These are phyloP conservation scores for Pelecanus crispus DNA, from an alignment of 2,113 vertebrate genomes.

Conservation along the genomic window DNA sequence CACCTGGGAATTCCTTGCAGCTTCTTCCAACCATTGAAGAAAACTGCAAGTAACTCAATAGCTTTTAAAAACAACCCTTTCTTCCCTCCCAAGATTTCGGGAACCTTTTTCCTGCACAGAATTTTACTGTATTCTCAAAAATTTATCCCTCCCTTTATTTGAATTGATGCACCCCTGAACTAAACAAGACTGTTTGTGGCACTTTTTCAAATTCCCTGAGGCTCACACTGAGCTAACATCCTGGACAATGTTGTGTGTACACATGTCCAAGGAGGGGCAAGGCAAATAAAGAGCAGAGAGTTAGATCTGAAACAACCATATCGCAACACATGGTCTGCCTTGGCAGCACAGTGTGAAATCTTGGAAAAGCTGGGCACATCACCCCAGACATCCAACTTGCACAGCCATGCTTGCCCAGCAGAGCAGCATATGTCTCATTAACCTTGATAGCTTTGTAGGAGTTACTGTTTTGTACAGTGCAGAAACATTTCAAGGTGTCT, in stretches of 20 bases:
- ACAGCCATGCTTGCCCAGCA: background rate
- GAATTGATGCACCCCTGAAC: background rate
- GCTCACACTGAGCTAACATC: background rate
- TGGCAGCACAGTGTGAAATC: background rate
- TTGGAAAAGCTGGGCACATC: background rate
- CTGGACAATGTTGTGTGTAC: background rate
- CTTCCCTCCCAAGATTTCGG: background rate
- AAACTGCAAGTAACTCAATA: background rate
- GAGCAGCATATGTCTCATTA: slow-evolving; percentile 15
- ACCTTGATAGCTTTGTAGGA: slow-evolving; percentile 20
- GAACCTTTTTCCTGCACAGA: background rate
- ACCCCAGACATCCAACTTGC: background rate
- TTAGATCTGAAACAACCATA: background rate
- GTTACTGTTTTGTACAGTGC: background rate
- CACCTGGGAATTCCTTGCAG: background rate
- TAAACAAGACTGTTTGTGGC: background rate
- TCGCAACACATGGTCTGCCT: background rate
- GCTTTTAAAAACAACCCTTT: background rate
- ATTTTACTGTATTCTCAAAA: background rate
- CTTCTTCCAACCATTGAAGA: background rate
- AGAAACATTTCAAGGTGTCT: background rate
- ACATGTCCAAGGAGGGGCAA: background rate
- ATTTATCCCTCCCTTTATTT: background rate
- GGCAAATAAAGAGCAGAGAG: background rate
- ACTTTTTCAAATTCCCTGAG: background rate